phyloP scores from a whole-genome alignment of 2,113 vertebrate genomes.

The Syrmaticus mikado region DNA sequence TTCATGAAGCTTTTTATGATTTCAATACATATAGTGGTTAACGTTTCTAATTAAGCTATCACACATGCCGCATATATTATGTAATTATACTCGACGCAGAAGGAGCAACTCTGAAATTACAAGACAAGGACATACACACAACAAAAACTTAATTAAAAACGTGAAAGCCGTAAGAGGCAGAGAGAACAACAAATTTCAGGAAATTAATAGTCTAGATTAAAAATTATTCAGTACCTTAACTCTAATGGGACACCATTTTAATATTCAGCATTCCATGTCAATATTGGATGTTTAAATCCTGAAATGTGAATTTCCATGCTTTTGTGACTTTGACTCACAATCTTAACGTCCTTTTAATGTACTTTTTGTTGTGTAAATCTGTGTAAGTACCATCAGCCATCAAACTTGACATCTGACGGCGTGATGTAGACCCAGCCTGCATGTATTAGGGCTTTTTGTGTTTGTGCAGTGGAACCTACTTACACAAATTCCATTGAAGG shows the following conservation, averaged over 20 bases:
- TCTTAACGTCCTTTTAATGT: conserved; percentile 81
- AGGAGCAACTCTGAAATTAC: conserved; percentile 80
- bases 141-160: conserved; percentile 81
- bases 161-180: conserved; percentile 65
- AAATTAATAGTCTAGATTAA: conserved; percentile 79
- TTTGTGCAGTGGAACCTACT: conserved; percentile 81
- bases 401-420: conserved; percentile 79
- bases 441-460: conserved; percentile 82
- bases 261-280: conserved; percentile 75
- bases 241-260: conserved; percentile 72
- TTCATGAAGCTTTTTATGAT: conserved; percentile 71
- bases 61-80: conserved; percentile 72
- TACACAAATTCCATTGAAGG: conserved; percentile 78
- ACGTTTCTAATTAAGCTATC: conserved; percentile 78
- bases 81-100: conserved; percentile 75
- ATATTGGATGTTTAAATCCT: conserved; percentile 82
- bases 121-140: conserved; percentile 78
- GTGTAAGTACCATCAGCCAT: conserved; percentile 83
- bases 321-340: conserved; percentile 81
- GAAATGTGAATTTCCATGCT: conserved; percentile 79
- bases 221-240: conserved; percentile 70
- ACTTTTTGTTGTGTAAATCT: conserved; percentile 87
- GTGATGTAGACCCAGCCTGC: conserved; percentile 76
- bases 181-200: conserved; percentile 75
- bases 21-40: conserved; percentile 62